These are phyloP conservation scores for Emydura subglobosa DNA, from an alignment of 2,113 vertebrate species.

Conservation along the genomic window DNA sequence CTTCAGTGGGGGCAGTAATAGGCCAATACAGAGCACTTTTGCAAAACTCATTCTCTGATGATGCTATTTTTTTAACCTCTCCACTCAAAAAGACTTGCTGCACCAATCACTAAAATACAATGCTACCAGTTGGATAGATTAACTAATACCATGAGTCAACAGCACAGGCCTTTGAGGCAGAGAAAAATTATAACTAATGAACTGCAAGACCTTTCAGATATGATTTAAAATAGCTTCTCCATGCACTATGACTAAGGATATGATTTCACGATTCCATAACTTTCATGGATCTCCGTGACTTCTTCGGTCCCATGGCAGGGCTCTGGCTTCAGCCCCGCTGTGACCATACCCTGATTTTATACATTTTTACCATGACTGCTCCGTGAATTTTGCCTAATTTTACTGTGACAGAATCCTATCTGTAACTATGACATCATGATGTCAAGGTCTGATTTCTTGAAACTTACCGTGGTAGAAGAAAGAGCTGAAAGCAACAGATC, in stretches of 20 bases:
- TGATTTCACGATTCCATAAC: too few relatives aligned
- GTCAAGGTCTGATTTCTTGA: neutral
- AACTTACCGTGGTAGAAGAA: neutral
- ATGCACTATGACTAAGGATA: neutral
- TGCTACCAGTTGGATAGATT: neutral
- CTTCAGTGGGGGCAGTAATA: neutral
- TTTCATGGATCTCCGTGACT: too few relatives aligned
- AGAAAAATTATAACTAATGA: neutral
- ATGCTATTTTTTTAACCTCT: conserved; percentile 23
- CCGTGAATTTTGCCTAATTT: too few relatives aligned
- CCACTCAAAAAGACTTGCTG: conserved; percentile 14
- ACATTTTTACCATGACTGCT: too few relatives aligned
- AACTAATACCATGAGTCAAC: neutral
- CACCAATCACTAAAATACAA: neutral
- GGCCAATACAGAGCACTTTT: neutral
- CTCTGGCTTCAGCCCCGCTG: too few relatives aligned
- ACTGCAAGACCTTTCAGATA: neutral
- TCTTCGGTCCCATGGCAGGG: too few relatives aligned
- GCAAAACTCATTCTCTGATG: neutral
- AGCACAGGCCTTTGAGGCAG: neutral
- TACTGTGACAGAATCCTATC: too few relatives aligned
- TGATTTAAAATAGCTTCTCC: neutral
- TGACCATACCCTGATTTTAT: too few relatives aligned
- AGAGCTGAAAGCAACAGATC: neutral
- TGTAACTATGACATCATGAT: accelerated